Base-by-base conservation (phyloP, 2,888 invertebrate genomes). In the Ophraella communa region DNA sequence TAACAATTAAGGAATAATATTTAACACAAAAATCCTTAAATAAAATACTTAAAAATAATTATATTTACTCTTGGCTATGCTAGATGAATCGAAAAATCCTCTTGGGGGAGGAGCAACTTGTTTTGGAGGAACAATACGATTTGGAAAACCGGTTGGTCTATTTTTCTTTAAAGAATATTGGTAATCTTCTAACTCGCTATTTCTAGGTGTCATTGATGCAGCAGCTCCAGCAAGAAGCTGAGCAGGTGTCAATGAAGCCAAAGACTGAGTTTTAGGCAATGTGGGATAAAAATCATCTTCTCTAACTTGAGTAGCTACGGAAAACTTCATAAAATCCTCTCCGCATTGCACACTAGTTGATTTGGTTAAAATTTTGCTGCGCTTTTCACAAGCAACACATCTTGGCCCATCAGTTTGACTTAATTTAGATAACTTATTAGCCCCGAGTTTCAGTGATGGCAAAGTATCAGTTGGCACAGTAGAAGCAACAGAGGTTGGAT, bases 201-300 rank as follows among this genome's bases (percentile, higher is more conserved):
- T 39, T 39, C 14, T 39, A 17, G 39, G n/a, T n/a, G n/a, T n/a
- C n/a, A n/a, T n/a, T n/a, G n/a, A 39, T 14, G 17, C 4, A 3
- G 2, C 39, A 7, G 68, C 63, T 24, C 75, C 76, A 0, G 75
- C 79, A 35, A 82, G 70, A 3, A 82, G 69, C 68, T 82, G 82
- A 10, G 82, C 83, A 0, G 82, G 80, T 3, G 83, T 83, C 17
- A 82, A 60, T 21, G 78, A 74, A 10, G 82, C 81, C 52, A 83
- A 68, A 0, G 82, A 82, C 17, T 81, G 78, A 60, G 73, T 79
- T 53, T 74, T 77, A 3, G 77, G 72, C 7, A 75, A 70, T 42
- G 74, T 76, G 8, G 64, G 44, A 44, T 65, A 66, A 52, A 79
- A 74, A 67, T 81, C 81, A 20, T 79, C 78, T 39, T 78, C 79